Evolutionary conservation across 2,888 invertebrate genomes (phyloP).

Genomic region (Nysson spinosus): DNA sequence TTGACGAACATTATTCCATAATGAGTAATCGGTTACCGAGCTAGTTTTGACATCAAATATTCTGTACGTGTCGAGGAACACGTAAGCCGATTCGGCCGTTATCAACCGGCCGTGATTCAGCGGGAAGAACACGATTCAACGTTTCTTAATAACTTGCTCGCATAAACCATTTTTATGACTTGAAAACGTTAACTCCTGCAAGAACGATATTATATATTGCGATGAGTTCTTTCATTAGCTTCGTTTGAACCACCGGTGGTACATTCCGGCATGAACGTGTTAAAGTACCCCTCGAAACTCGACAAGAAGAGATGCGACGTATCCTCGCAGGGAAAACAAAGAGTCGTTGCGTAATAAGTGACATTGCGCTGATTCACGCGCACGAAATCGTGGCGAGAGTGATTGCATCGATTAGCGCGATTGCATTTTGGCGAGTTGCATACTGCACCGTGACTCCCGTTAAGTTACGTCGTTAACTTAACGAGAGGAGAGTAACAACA

Average conservation of each 20-base stretch:
- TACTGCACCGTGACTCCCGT: background rate
- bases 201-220: no score
- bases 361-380: background rate
- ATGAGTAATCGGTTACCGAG: slow-evolving; percentile 4
- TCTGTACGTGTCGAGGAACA: slow-evolving; percentile 35
- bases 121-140: slow-evolving; percentile 42
- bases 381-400: background rate
- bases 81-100: slow-evolving; percentile 47
- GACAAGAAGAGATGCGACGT: no score
- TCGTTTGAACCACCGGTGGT: no score
- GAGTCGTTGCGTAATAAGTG: slow-evolving; percentile 2
- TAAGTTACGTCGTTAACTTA: no score
- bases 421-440: background rate
- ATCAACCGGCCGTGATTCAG: slow-evolving; percentile 49
- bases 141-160: no score
- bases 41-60: background rate
- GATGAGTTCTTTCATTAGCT: no score
- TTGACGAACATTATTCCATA: no score
- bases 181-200: no score
- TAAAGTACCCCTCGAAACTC: no score
- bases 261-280: no score
- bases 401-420: background rate
- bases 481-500: no score
- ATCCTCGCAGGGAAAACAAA: background rate
- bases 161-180: no score